phyloP scores from a whole-genome alignment of 2,797 vertebrate species.

The Melopsittacus undulatus region DNA sequence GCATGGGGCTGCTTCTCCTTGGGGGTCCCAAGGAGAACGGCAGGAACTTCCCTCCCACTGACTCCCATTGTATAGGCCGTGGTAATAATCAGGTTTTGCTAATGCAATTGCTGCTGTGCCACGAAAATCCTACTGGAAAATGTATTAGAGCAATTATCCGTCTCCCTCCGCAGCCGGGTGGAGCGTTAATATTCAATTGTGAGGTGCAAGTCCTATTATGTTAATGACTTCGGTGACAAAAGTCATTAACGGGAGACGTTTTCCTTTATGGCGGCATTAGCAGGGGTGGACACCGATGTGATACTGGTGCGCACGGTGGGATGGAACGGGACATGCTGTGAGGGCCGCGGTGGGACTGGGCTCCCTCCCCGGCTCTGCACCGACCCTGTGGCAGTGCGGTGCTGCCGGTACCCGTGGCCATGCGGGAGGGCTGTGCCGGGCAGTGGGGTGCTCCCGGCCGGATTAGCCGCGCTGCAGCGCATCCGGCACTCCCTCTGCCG shows the following conservation, averaged over 20 bases:
- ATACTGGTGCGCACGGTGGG: not conserved
- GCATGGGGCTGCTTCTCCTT: not conserved
- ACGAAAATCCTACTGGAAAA: constrained; percentile 72
- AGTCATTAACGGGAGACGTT: constrained; percentile 62
- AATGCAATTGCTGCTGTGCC: constrained; percentile 57
- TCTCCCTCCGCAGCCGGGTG: constrained; percentile 58
- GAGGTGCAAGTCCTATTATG: constrained; percentile 70
- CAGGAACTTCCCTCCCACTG: constrained; percentile 35
- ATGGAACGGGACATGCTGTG: accelerated
- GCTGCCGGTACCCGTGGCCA: not conserved
- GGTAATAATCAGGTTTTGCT: constrained; percentile 63
- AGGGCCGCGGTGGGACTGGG: not conserved
- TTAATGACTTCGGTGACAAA: constrained; percentile 71
- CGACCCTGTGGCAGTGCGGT: not conserved
- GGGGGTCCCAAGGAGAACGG: not conserved
- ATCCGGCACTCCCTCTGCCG: constrained; percentile 42
- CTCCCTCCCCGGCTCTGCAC: not conserved
- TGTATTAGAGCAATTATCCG: constrained; percentile 72
- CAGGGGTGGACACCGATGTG: not conserved
- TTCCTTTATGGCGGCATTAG: constrained; percentile 30
- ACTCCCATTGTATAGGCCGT: constrained; percentile 36
- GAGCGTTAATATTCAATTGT: constrained; percentile 72
- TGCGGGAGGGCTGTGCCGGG: not conserved
- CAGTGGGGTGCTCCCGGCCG: not conserved
- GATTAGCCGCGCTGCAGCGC: constrained; percentile 37